A percentile compares a stretch with the other conserved stretches of the same genome.
phyloP scores from a whole-genome alignment of 2,888 invertebrate species.

The Drosophila monieri region DNA sequence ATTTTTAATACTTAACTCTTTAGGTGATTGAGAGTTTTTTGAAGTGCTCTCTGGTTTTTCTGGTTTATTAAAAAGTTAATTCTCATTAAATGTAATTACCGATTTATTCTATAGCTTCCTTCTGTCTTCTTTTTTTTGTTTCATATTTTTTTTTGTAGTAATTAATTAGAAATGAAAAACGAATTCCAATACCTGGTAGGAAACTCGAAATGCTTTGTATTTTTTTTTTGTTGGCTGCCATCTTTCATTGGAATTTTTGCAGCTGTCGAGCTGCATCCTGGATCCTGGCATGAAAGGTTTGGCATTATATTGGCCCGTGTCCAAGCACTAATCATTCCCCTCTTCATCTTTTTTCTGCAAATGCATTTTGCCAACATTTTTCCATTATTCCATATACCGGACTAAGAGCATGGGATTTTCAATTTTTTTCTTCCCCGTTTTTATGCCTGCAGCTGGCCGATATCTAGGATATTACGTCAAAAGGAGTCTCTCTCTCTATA shows the following conservation, averaged over 20 bases:
- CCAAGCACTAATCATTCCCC: not conserved
- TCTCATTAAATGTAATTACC: not conserved
- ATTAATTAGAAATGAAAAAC: not conserved
- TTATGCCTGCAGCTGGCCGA: too few relatives aligned
- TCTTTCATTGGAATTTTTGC: not conserved
- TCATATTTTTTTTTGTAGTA: not conserved
- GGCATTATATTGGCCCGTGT: conserved; percentile 3
- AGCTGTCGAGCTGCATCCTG: not conserved
- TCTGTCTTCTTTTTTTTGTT: too few relatives aligned
- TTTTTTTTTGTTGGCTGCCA: not conserved
- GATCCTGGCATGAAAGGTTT: not conserved
- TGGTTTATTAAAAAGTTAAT: not conserved
- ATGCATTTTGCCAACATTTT: not conserved
- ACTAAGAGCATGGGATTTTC: too few relatives aligned
- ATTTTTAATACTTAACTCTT: too few relatives aligned
- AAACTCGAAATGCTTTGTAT: not conserved
- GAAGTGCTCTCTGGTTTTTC: too few relatives aligned
- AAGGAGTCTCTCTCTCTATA: too few relatives aligned
- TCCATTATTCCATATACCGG: not conserved
- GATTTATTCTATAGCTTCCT: too few relatives aligned
- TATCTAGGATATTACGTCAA: too few relatives aligned
- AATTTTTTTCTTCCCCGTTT: too few relatives aligned
- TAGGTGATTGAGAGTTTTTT: too few relatives aligned
- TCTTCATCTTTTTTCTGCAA: not conserved
- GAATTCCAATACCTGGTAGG: not conserved